Conservation (phyloP, 2,888 invertebrate species). For the Poecilobothrus nobilitatus region DNA sequence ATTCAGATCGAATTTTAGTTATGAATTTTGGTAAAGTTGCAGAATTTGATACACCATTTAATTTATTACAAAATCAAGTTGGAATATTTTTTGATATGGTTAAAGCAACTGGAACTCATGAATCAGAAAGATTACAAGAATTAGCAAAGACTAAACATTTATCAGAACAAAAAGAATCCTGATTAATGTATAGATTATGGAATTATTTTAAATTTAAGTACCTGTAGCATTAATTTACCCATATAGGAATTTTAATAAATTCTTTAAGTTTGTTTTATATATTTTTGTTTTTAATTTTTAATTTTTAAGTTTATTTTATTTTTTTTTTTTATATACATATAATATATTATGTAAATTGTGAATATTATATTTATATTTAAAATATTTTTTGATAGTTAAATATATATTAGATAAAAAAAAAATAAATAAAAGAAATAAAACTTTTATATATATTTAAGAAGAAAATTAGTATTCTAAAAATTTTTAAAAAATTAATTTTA, state of each 20-base stretch:
- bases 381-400: too few relatives aligned
- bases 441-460: too few relatives aligned
- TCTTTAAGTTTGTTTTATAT: not conserved
- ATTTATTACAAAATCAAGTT: constrained; percentile 49
- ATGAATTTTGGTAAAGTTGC: constrained; percentile 66
- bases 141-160: constrained; percentile 23
- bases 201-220: constrained; percentile 6
- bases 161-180: constrained; percentile 15
- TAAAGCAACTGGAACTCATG: constrained; percentile 48
- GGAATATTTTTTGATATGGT: constrained; percentile 58
- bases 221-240: not conserved
- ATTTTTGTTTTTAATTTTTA: not conserved
- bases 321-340: too few relatives aligned
- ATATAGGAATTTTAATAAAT: not conserved
- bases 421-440: too few relatives aligned
- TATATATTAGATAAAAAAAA: too few relatives aligned
- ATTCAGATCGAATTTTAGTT: constrained; percentile 72
- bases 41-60: constrained; percentile 57
- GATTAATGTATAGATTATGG: constrained; percentile 7
- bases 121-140: constrained; percentile 23
- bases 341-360: too few relatives aligned
- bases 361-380: too few relatives aligned
- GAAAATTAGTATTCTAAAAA: too few relatives aligned
- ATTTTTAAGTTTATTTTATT: too few relatives aligned
- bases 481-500: too few relatives aligned